Evolutionary conservation across 2,113 vertebrate species (phyloP).

Genomic region (Lathamus discolor): DNA sequence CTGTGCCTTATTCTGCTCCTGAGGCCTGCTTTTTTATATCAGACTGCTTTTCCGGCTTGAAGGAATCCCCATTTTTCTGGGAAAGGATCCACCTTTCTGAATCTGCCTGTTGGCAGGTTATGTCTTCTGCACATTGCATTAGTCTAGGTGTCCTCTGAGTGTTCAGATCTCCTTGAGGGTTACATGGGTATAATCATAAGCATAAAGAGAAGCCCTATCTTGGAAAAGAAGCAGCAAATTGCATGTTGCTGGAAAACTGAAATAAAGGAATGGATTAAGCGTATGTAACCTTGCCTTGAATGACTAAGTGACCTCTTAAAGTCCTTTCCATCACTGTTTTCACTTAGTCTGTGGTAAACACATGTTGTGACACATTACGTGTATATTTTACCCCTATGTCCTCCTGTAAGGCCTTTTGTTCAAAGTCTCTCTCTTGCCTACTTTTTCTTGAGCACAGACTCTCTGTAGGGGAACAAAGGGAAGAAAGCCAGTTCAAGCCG

Average conservation of each 20-base stretch:
- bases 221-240: not conserved
- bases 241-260: not conserved
- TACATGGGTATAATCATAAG: not conserved
- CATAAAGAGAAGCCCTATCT: not conserved
- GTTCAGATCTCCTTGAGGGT: not conserved
- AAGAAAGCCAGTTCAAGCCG: not conserved
- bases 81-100: not conserved
- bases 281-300: not conserved
- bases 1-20: not conserved
- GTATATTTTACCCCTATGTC: not conserved
- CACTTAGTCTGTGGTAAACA: not conserved
- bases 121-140: not conserved
- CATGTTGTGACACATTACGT: not conserved
- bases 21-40: not conserved
- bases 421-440: not conserved
- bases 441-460: not conserved
- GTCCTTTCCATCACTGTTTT: not conserved
- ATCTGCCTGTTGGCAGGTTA: not conserved
- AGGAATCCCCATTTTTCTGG: not conserved
- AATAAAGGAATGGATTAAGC: not conserved
- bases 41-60: accelerated
- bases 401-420: not conserved
- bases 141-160: not conserved
- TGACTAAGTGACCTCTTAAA: not conserved
- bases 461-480: not conserved